Base-by-base conservation (phyloP, 2,888 invertebrate species). In the Lycia hirtaria region DNA sequence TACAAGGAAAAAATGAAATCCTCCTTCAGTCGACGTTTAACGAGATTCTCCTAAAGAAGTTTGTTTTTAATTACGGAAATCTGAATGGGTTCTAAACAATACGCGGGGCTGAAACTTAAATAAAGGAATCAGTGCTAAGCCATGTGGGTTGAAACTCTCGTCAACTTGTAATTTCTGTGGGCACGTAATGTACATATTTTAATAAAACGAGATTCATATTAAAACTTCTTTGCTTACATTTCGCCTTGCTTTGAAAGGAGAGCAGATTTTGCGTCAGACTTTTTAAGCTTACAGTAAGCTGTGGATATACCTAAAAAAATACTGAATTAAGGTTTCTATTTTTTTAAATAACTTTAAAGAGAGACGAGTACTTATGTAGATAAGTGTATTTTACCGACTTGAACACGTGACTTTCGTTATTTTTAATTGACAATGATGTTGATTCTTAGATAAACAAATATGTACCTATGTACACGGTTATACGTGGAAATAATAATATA, bases 31-130 rank as follows among this genome's bases (percentile, higher is more conserved):
- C 63, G n/a, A n/a, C 48, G 65, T 69, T 75, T 73, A 75, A 76
- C 75, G 71, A 75, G 69, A 65, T 64, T 61, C 59, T 60, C 59
- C 55, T 44, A 60, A 61, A 67, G 69, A 55, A 59, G 62, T 68
- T 64, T 40, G 32, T 50, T 69, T 73, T 72, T 72, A 73, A 76
- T 75, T 75, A 69, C 65, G 68, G 61, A 58, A 69, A 66, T 64
- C 64, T 70, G 67, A 71, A 67, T 65, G 64, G 65, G 62, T 70
- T 69, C 51, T 58, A 45, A 35, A 48, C 55, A 55, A 55, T 22
- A 47, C 47, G 26, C 14, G 33, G 12, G 26, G 35, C 10, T 17
- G 22, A 10, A 12, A 35, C 44, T 64, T 64, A 57, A 72, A 60
- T 67, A 70, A 67, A 69, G 60, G 52, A 55, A 20, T 43, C 14